Evolutionary conservation across 2,888 invertebrate genomes (phyloP).

Genomic region (Nomada fabriciana): DNA sequence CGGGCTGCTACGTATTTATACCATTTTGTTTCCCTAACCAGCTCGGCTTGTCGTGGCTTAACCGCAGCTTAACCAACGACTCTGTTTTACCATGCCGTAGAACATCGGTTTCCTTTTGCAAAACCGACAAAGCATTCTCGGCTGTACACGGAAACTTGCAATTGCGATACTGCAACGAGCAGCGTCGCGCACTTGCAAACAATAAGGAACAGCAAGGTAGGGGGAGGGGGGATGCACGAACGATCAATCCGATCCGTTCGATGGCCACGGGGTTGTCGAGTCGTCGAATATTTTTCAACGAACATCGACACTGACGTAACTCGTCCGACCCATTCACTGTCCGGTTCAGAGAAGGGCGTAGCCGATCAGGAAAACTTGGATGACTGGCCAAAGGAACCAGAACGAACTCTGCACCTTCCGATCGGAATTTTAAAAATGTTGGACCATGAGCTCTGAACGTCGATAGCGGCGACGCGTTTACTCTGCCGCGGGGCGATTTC

Average conservation of each 20-base stretch:
- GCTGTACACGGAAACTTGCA: not conserved
- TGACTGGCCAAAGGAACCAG: constrained; percentile 21
- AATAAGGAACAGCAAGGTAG: not conserved
- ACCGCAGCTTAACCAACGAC: constrained; percentile 36
- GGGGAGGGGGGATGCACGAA: too few species aligned
- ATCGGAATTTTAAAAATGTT: constrained; percentile 6
- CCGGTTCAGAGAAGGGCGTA: constrained; percentile 38
- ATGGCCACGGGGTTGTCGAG: constrained; percentile 18
- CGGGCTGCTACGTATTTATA: constrained; percentile 24
- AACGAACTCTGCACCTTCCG: constrained; percentile 10
- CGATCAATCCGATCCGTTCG: constrained; percentile 40
- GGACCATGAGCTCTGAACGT: too few species aligned
- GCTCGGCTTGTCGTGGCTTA: constrained; percentile 27
- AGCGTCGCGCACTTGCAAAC: not conserved
- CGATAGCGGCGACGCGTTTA: not conserved
- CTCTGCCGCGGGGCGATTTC: not conserved
- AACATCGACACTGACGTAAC: constrained; percentile 13
- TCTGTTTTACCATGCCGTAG: constrained; percentile 12
- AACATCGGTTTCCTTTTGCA: not conserved
- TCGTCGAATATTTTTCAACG: constrained; percentile 41
- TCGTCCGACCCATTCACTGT: constrained; percentile 21
- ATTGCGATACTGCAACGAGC: too few species aligned
- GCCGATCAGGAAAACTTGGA: constrained; percentile 12
- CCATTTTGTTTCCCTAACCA: constrained; percentile 44
- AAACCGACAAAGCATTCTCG: constrained; percentile 1